These are phyloP conservation scores for Lateolabrax maculatus DNA, from an alignment of 2,797 vertebrate genomes.

Conservation along the genomic window DNA sequence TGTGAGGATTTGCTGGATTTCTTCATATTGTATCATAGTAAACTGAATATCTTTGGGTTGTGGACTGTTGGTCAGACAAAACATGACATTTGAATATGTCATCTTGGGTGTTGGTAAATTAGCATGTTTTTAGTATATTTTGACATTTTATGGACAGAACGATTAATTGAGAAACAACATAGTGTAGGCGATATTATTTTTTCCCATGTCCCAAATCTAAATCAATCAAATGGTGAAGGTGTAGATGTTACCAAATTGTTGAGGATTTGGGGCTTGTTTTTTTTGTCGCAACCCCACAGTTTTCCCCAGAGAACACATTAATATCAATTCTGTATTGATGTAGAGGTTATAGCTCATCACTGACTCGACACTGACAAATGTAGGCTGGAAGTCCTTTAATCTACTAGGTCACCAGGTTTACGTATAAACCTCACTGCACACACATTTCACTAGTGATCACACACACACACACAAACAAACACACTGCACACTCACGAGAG, in stretches of 20 bases:
- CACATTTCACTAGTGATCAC: neutral
- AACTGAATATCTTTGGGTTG: neutral
- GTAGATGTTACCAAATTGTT: too few relatives aligned
- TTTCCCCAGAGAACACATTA: neutral
- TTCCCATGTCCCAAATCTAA: too few relatives aligned
- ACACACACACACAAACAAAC: neutral
- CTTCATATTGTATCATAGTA: too few relatives aligned
- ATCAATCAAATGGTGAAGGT: too few relatives aligned
- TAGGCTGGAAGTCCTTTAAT: conserved; percentile 2
- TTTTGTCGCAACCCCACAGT: neutral
- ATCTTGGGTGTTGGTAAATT: neutral
- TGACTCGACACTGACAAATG: too few relatives aligned
- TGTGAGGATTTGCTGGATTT: too few relatives aligned
- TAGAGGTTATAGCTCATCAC: too few relatives aligned
- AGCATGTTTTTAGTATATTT: too few relatives aligned
- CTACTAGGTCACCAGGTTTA: conserved; percentile 1
- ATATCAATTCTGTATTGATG: too few relatives aligned
- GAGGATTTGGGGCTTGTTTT: neutral
- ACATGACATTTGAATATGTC: neutral
- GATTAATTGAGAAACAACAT: too few relatives aligned
- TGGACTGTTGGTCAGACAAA: neutral
- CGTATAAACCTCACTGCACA: neutral
- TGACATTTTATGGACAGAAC: too few relatives aligned
- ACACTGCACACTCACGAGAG: neutral
- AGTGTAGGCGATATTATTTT: too few relatives aligned